Base-by-base conservation (phyloP, 2,888 invertebrate species). In the Liopterus haemorrhoidalis region DNA sequence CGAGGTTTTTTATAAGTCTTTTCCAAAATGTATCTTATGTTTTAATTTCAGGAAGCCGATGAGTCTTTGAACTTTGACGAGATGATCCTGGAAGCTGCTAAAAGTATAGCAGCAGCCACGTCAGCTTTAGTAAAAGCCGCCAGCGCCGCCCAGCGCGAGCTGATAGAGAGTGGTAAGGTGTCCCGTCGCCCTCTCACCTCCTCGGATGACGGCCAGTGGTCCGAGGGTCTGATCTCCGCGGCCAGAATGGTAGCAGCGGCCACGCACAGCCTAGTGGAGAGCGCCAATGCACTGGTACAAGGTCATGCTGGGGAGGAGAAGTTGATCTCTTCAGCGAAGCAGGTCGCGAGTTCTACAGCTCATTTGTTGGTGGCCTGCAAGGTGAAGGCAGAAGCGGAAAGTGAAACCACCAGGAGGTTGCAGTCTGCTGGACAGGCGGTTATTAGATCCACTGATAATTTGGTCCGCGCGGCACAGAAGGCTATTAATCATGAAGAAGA, bases 1-100 rank as follows among this genome's bases (percentile, higher is more conserved):
- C n/a, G n/a, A n/a, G n/a, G n/a, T n/a, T n/a, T n/a, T n/a, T n/a
- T n/a, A n/a, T n/a, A n/a, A n/a, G n/a, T n/a, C n/a, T n/a, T n/a
- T n/a, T n/a, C n/a, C n/a, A n/a, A n/a, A n/a, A n/a, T n/a, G n/a
- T n/a, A n/a, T n/a, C n/a, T n/a, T n/a, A n/a, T n/a, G n/a, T n/a
- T n/a, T n/a, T n/a, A n/a, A n/a, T 43, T 44, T 14, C 33, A 45
- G 45, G 87, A 87, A 67, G 79, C 89, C 3, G 93, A 94, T 63
- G 93, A 95, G 66, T 87, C 82, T 53, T 78, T 97, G 70, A 94
- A 94, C 72, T 99, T 99, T 68, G 99, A 99, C 66, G 97, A 96
- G 71, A 95, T 97, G 86, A 99, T 99, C 57, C 70, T 99, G 59
- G 94, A 95, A 65, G 97, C 97, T 0, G 97, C 97, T 27, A 95